Percentiles rank a stretch among this genome's conserved stretches.
phyloP scores from a whole-genome alignment of 2,113 vertebrate genomes.

The Diglossa brunneiventris region DNA sequence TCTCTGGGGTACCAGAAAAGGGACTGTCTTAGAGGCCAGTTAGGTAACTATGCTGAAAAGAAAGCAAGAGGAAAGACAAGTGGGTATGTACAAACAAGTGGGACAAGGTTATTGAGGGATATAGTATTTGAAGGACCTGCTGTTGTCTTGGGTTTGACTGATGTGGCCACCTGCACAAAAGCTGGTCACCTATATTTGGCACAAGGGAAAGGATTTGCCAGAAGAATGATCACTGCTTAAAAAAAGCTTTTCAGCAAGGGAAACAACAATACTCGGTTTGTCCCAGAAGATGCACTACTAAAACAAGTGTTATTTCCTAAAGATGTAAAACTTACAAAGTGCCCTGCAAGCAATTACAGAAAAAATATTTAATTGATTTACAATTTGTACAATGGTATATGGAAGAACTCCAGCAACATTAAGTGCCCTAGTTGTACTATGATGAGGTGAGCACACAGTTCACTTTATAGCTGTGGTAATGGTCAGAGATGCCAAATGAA shows the following conservation, averaged over 20 bases:
- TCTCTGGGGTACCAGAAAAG: not conserved
- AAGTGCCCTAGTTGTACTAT: not conserved
- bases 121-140: not conserved
- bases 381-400: not conserved
- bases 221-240: not conserved
- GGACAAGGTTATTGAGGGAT: not conserved
- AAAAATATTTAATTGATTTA: not conserved
- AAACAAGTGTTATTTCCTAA: not conserved
- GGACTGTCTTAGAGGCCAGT: not conserved
- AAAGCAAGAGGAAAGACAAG: not conserved
- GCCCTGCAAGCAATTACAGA: not conserved
- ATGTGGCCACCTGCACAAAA: not conserved
- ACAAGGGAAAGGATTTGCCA: not conserved
- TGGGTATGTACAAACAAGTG: not conserved
- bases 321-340: not conserved
- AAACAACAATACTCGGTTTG: not conserved
- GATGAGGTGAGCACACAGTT: not conserved
- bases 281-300: accelerated
- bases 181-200: not conserved
- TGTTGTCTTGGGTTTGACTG: not conserved
- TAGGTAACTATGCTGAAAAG: not conserved
- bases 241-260: not conserved
- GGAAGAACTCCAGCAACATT: not conserved
- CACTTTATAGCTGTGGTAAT: not conserved
- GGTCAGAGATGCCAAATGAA: not conserved